phyloP scores from a whole-genome alignment of 2,888 invertebrate species.

The Acrobasis suavella region DNA sequence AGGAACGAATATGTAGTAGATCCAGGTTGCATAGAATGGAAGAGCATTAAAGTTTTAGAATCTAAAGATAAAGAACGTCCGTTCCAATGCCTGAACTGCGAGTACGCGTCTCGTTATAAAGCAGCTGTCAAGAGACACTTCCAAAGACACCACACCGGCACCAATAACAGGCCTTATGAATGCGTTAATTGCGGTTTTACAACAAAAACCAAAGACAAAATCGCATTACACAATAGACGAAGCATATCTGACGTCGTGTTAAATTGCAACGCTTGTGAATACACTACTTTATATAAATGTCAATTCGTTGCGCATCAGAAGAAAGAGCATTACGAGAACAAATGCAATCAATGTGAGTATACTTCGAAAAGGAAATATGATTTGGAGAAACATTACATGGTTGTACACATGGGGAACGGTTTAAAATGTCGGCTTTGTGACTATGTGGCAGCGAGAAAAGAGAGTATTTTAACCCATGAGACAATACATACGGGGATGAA shows the following conservation, averaged over 20 bases:
- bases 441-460: slow-evolving; percentile 49
- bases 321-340: slow-evolving; percentile 53
- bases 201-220: slow-evolving; percentile 69
- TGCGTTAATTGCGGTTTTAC: slow-evolving; percentile 64
- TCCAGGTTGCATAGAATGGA: slow-evolving; percentile 52
- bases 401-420: slow-evolving; percentile 50
- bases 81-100: slow-evolving; percentile 57
- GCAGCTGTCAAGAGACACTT: slow-evolving; percentile 65
- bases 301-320: slow-evolving; percentile 57
- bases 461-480: slow-evolving; percentile 56
- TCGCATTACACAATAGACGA: slow-evolving; percentile 60
- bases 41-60: slow-evolving; percentile 56
- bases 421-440: slow-evolving; percentile 60
- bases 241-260: slow-evolving; percentile 44
- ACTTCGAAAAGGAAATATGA: slow-evolving; percentile 57
- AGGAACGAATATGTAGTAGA: slow-evolving; percentile 44
- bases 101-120: slow-evolving; percentile 58
- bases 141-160: slow-evolving; percentile 60
- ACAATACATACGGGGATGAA: slow-evolving; percentile 57
- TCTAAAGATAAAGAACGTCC: slow-evolving; percentile 49
- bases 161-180: slow-evolving; percentile 53
- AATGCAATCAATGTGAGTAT: slow-evolving; percentile 54
- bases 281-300: slow-evolving; percentile 55
- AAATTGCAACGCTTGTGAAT: slow-evolving; percentile 48
- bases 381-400: slow-evolving; percentile 53